These are phyloP conservation scores for Cryptophagus acutangulus DNA, from an alignment of 2,888 invertebrate genomes.

Conservation along the genomic window DNA sequence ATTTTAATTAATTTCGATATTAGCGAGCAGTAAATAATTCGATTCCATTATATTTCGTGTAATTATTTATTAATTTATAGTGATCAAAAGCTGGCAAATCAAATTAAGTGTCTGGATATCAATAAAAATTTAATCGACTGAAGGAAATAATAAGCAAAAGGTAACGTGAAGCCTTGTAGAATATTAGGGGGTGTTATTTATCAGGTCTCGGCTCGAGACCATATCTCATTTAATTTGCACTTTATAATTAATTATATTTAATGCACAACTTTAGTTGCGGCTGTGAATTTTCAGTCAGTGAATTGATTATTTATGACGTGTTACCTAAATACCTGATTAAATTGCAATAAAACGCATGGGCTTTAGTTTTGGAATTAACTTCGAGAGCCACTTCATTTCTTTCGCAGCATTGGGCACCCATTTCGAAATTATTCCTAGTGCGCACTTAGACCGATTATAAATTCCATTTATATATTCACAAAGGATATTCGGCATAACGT, in stretches of 20 bases:
- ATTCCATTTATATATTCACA: slow-evolving; percentile 12
- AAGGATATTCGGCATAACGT: slow-evolving; percentile 3
- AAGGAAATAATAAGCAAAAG: too few species aligned
- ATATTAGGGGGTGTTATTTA: slow-evolving; percentile 1
- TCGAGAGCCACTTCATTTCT: slow-evolving; percentile 7
- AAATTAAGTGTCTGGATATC: too few species aligned
- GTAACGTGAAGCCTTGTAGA: too few species aligned
- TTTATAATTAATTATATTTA: slow-evolving; percentile 23
- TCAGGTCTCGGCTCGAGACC: slow-evolving; percentile 6
- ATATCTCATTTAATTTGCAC: slow-evolving; percentile 19
- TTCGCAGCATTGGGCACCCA: slow-evolving; percentile 9
- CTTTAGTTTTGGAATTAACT: slow-evolving; percentile 5
- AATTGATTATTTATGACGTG: too few species aligned
- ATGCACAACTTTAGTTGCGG: slow-evolving; percentile 21
- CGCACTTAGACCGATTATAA: slow-evolving; percentile 18
- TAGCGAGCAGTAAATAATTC: too few species aligned
- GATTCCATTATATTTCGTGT: too few species aligned
- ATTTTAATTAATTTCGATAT: too few species aligned
- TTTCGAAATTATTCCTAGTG: slow-evolving; percentile 22
- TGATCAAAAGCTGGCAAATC: too few species aligned
- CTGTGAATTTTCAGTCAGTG: slow-evolving; percentile 27
- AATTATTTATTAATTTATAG: too few species aligned
- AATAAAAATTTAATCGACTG: too few species aligned
- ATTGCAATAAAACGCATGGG: not conserved
- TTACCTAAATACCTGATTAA: too few species aligned